Evolutionary conservation across 2,888 invertebrate species (phyloP), one percentile per base, ranked within the genome.

Genomic region (Cheilosia vulpina): DNA sequence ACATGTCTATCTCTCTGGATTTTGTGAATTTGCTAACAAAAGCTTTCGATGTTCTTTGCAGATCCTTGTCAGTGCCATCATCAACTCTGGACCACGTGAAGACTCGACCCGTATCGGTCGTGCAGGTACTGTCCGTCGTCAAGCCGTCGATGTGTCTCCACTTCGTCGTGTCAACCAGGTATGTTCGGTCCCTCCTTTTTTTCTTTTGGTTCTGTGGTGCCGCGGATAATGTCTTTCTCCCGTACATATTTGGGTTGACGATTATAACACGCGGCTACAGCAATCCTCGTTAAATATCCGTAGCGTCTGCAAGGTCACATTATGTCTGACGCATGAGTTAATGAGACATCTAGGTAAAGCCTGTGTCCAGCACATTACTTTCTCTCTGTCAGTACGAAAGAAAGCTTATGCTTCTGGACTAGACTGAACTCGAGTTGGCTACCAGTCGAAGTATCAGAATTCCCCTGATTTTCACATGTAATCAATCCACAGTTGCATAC

Each of bases 41-140:
- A 41, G 38, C 27, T 62, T 58, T 76, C 52, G 41, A 7, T 82
- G 66, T 69, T 17, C 4, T 27, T 88, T 90, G 0, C 63, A 97
- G 95, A 94, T 97, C 89, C 94, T 99, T 87, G 99, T 99, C 75
- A 97, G 98, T 89, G 99, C 99, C 87, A 98, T 99, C 90, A 99
- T 99, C 91, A 99, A 99, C 94, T 98, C 98, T 87, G 99, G 99
- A 27, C 99, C 99, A 63, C 96, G 99, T 92, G 99, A 99, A 96
- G 99, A 99, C 92, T 99, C 99, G 1, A 99, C 99, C 77, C 97
- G 99, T 94, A 99, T 99, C 91, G 99, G 99, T 93, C 97, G 99
- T 91, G 99, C 99, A 88, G 99, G 99, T 94, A 99, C 99, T 1
- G 99, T 99, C n/a, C 96, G 99, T 92, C 96, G 99, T 93, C 99